phyloP scores from a whole-genome alignment of 2,113 vertebrate genomes.

The Xenus cinereus region DNA sequence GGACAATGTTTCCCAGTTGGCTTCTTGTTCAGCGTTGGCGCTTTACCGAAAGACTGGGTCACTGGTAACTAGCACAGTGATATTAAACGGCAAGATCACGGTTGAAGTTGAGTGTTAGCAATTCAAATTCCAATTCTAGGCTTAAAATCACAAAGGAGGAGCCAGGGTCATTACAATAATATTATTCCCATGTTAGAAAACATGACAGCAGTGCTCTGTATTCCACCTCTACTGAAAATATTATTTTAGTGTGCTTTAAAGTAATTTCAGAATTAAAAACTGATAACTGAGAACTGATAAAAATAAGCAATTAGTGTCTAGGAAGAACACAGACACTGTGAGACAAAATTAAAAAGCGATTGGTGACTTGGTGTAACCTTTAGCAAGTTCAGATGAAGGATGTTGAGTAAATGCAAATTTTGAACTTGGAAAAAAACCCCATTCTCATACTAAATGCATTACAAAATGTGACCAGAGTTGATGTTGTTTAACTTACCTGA shows the following conservation, averaged over 20 bases:
- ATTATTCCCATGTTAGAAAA: neutral
- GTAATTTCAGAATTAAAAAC: constrained; percentile 11
- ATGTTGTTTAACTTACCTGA: neutral
- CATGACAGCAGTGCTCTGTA: neutral
- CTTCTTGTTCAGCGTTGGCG: neutral
- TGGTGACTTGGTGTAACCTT: neutral
- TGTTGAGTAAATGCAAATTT: neutral
- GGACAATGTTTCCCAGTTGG: neutral
- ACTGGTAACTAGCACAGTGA: neutral
- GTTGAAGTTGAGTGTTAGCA: neutral
- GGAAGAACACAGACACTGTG: neutral
- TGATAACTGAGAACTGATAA: neutral
- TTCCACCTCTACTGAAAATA: neutral
- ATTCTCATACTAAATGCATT: neutral
- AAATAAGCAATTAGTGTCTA: constrained; percentile 2
- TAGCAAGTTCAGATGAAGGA: neutral
- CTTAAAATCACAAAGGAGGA: neutral
- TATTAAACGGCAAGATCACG: neutral
- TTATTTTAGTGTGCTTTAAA: neutral
- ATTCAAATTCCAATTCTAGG: neutral
- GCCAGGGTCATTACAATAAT: neutral
- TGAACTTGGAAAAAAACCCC: neutral
- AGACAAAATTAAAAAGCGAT: neutral
- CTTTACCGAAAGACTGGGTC: neutral
- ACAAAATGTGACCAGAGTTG: neutral